These are phyloP conservation scores for Tillus elongatus DNA, from an alignment of 2,888 invertebrate genomes.

Conservation along the genomic window DNA sequence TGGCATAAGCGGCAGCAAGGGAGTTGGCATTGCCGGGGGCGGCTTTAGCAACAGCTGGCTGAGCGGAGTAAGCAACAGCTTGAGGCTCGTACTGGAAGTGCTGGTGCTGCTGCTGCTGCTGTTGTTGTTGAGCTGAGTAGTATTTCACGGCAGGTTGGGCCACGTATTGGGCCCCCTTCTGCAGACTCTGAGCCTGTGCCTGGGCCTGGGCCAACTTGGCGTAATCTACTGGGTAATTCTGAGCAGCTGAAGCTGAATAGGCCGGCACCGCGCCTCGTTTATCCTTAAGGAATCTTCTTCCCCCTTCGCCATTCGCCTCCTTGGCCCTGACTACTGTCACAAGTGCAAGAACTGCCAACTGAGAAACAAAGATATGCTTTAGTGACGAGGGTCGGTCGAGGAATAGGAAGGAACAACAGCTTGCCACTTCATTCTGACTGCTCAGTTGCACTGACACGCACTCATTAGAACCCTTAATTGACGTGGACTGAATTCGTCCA, in stretches of 20 bases:
- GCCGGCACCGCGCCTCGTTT: conserved; percentile 23
- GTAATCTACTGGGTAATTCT: conserved; percentile 14
- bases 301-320: conserved; percentile 14
- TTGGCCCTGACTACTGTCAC: conserved; percentile 18
- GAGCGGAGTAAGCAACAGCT: conserved; percentile 21
- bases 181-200: conserved; percentile 13
- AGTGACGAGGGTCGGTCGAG: too few species aligned
- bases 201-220: conserved; percentile 12
- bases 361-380: too few species aligned
- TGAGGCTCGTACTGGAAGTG: conserved; percentile 22
- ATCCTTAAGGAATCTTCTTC: too few species aligned
- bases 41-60: conserved; percentile 15
- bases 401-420: too few species aligned
- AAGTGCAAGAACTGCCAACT: conserved; percentile 21
- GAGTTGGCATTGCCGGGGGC: too few species aligned
- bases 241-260: conserved; percentile 14
- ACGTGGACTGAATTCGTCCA: too few species aligned
- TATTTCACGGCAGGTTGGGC: conserved; percentile 16
- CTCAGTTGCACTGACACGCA: too few species aligned
- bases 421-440: too few species aligned
- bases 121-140: conserved; percentile 16
- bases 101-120: conserved; percentile 18
- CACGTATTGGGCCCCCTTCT: conserved; percentile 13
- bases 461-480: too few species aligned
- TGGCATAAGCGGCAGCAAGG: too few species aligned